These are phyloP conservation scores for Scomber japonicus DNA, from an alignment of 2,113 vertebrate species.

Conservation along the genomic window DNA sequence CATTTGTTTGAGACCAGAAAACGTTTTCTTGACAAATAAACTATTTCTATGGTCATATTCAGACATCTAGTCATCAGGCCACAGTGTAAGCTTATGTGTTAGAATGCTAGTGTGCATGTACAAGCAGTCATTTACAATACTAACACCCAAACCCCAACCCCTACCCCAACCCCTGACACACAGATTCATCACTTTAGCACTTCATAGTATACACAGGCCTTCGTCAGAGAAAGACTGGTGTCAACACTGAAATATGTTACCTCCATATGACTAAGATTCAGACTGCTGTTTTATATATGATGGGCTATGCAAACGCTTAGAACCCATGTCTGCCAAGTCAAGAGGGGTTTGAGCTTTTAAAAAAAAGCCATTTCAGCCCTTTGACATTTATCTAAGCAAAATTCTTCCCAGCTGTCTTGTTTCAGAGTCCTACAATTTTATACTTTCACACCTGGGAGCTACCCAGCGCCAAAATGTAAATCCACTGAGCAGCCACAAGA, in stretches of 20 bases:
- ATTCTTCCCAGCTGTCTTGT: not conserved
- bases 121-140: constrained; percentile 33
- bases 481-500: too few species aligned
- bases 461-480: too few species aligned
- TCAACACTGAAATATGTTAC: constrained; percentile 43
- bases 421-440: not conserved
- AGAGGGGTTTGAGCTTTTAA: not conserved
- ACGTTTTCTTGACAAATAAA: constrained; percentile 9
- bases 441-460: not conserved
- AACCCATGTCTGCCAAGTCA: constrained; percentile 8
- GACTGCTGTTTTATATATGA: constrained; percentile 53
- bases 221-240: constrained; percentile 26
- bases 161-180: not conserved
- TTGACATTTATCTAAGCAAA: not conserved
- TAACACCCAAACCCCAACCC: constrained; percentile 24
- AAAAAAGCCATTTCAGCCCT: not conserved
- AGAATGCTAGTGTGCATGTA: constrained; percentile 14
- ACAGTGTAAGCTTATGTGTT: not conserved
- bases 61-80: not conserved
- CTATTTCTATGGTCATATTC: constrained; percentile 4
- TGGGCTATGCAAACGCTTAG: constrained; percentile 5
- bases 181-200: constrained; percentile 35
- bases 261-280: constrained; percentile 43
- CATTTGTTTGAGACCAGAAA: constrained; percentile 4
- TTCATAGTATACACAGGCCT: not conserved